Percentiles rank a stretch among this genome's conserved stretches.
Evolutionary conservation across 2,797 vertebrate species (phyloP).

Genomic region (Nannoperca obscura): DNA sequence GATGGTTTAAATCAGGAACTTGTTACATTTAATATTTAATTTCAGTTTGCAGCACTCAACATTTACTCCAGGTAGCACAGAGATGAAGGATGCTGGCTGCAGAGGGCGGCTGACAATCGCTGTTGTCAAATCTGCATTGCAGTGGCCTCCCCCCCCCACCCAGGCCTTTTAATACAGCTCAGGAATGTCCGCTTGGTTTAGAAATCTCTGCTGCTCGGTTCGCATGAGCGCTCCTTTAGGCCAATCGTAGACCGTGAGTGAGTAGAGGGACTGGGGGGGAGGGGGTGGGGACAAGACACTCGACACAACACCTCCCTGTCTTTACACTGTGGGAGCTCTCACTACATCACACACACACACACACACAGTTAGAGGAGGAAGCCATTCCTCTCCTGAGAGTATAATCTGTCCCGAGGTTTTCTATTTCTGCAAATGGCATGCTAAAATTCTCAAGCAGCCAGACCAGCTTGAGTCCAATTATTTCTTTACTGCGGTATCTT

Average conservation of each 20-base stretch:
- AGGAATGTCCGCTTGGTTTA: conserved; percentile 36
- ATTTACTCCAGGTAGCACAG: background rate
- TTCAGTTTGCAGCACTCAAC: background rate
- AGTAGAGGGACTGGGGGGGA: conserved; percentile 10
- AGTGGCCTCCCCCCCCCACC: conserved; percentile 47
- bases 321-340: conserved; percentile 55
- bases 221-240: conserved; percentile 53
- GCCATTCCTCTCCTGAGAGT: conserved; percentile 25
- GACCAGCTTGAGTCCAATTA: conserved; percentile 83
- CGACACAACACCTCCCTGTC: conserved; percentile 62
- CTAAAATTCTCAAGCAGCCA: conserved; percentile 75
- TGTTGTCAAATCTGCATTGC: conserved; percentile 45
- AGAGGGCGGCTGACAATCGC: conserved; percentile 14
- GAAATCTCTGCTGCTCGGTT: conserved; percentile 40
- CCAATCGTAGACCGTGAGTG: conserved; percentile 26
- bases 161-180: conserved; percentile 42
- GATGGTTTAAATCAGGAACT: background rate
- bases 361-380: background rate
- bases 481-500: conserved; percentile 74
- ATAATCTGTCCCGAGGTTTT: conserved; percentile 71
- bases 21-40: background rate
- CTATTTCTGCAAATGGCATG: conserved; percentile 67
- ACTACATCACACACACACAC: conserved; percentile 54
- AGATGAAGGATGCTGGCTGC: conserved; percentile 11
- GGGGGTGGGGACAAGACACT: conserved; percentile 26